Evolutionary conservation across 2,113 vertebrate genomes (phyloP), one percentile per base, ranked within the genome.

Genomic region (Tamias sibiricus): DNA sequence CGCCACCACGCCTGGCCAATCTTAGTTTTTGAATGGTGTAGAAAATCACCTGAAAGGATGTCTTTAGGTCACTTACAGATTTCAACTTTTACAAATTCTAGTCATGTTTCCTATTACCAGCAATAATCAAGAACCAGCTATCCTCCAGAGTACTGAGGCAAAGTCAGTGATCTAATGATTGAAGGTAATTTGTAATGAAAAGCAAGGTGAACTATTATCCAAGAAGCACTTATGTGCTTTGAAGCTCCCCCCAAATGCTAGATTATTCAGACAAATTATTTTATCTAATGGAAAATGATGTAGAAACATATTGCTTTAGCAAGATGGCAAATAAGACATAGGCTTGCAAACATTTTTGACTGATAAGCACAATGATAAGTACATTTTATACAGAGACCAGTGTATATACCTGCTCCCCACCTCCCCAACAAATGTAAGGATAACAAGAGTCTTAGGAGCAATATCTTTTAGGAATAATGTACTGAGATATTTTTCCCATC

Each of bases 181-280:
- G 62, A 77, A 37, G 14, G 30, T 30, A 16, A 79, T 82, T 79
- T 95, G 69, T 26, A 79, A 52, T 83, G n/a, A 87, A 93, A 95
- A 86, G 24, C 35, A 68, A 83, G 42, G 64, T 84, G 35, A 52
- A 37, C 54, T 42, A 16, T 84, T 79, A 62, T 44, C 52, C n/a
- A 59, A n/a, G 72, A 84, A 52, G 32, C n/a, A 79, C 40, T 22
- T 40, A 16, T n/a, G 14, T 26, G 1, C n/a, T 42, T 5, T 86
- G 37, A 64, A 79, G 47, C 16, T 6, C 24, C 57, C 49, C 35
- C 47, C 30, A 10, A 26, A 32, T 64, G 57, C 44, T 28, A 44
- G 80, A 57, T 82, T 66, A 62, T 90, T 92, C 19, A 35, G 84
- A 62, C 4, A 68, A 74, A 90, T 79, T 32, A n/a, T 69, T 69